These are phyloP conservation scores for Drosophila merina DNA, from an alignment of 2,888 invertebrate species.

Conservation along the genomic window DNA sequence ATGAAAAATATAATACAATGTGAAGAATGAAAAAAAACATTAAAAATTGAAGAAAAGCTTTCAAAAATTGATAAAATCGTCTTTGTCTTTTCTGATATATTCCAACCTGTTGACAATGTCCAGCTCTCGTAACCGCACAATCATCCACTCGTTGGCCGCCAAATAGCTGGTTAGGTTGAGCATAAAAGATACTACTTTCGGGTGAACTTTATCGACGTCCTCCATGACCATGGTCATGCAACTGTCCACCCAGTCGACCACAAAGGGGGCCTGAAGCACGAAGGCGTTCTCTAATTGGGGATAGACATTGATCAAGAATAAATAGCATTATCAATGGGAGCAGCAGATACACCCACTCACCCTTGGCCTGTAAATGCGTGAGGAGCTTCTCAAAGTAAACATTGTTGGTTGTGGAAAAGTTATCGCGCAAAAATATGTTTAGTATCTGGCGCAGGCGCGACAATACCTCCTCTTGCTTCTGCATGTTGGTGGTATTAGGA, in stretches of 20 bases:
- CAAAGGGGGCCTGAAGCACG: constrained; percentile 81
- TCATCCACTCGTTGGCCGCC: constrained; percentile 86
- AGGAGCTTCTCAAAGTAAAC: constrained; percentile 88
- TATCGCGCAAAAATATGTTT: constrained; percentile 74
- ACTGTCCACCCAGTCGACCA: constrained; percentile 84
- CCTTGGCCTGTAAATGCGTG: constrained; percentile 86
- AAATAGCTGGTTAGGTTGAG: constrained; percentile 87
- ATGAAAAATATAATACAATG: not conserved
- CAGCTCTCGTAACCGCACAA: constrained; percentile 85
- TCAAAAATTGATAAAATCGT: not conserved
- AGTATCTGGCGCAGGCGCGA: constrained; percentile 74
- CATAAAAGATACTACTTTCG: constrained; percentile 86
- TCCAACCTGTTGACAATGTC: constrained; percentile 78
- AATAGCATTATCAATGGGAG: not conserved
- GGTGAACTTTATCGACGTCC: constrained; percentile 81
- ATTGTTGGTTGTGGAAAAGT: constrained; percentile 84
- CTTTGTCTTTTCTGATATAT: not conserved
- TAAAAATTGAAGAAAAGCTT: no score
- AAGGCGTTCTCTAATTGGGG: constrained; percentile 78
- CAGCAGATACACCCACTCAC: constrained; percentile 79
- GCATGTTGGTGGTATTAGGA: constrained; percentile 49
- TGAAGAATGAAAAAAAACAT: no score
- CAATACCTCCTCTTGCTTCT: constrained; percentile 69
- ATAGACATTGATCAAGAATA: not conserved
- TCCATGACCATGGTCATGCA: constrained; percentile 83